phyloP scores from a whole-genome alignment of 1,140 invertebrate genomes.

The Heliothis virescens region DNA sequence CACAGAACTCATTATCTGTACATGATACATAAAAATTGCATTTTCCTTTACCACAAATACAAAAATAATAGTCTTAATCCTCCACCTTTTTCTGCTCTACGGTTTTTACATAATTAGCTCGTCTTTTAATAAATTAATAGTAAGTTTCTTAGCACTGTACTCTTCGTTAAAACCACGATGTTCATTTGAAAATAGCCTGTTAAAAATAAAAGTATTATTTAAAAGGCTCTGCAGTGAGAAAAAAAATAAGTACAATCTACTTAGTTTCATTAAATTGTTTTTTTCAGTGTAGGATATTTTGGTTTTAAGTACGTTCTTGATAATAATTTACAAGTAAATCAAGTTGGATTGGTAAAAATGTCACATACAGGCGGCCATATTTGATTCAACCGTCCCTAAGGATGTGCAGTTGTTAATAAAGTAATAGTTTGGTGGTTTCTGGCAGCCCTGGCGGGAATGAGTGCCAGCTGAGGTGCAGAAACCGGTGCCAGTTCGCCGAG shows the following conservation, averaged over 20 bases:
- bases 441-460: slow-evolving; percentile 46
- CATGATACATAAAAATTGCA: too few relatives aligned
- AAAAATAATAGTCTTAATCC: neutral
- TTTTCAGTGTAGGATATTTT: too few relatives aligned
- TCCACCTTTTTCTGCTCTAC: slow-evolving; percentile 1
- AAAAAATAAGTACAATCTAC: slow-evolving; percentile 12
- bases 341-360: too few relatives aligned
- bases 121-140: slow-evolving; percentile 19
- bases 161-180: neutral
- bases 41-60: neutral
- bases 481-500: slow-evolving; percentile 58
- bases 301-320: neutral
- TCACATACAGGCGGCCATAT: too few relatives aligned
- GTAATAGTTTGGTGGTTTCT: slow-evolving; percentile 49
- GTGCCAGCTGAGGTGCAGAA: slow-evolving; percentile 53
- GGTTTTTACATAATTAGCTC: neutral
- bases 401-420: slow-evolving; percentile 23
- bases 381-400: too few relatives aligned
- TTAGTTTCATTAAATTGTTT: slow-evolving; percentile 31
- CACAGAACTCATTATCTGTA: too few relatives aligned
- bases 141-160: neutral
- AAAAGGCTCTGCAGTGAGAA: neutral
- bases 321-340: too few relatives aligned
- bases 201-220: slow-evolving; percentile 5
- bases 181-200: neutral